Evolutionary conservation across 2,113 vertebrate genomes (phyloP).

Genomic region (Seriola dumerili): DNA sequence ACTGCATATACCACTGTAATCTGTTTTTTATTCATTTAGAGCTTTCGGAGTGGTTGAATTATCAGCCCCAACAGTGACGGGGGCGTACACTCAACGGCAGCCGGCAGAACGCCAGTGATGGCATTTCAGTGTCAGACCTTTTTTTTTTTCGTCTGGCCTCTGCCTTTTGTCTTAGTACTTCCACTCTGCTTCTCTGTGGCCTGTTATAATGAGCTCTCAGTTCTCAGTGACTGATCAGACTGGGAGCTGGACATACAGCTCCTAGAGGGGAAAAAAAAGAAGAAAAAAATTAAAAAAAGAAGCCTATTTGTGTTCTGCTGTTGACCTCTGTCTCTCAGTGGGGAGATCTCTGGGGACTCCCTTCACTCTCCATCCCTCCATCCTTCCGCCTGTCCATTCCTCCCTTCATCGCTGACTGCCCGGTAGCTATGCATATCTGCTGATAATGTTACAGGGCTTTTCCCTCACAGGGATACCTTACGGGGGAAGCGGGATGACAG

Average conservation of each 20-base stretch:
- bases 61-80: not conserved
- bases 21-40: constrained; percentile 22
- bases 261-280: constrained; percentile 10
- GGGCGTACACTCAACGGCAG: not conserved
- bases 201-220: constrained; percentile 55
- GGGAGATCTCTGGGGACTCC: constrained; percentile 53
- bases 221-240: constrained; percentile 50
- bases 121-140: constrained; percentile 4
- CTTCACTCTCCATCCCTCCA: constrained; percentile 40
- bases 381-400: constrained; percentile 50
- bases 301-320: constrained; percentile 62
- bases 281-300: not conserved
- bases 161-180: constrained; percentile 29
- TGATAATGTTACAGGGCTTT: constrained; percentile 72
- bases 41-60: not conserved
- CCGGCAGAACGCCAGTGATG: not conserved
- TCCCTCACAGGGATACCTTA: constrained; percentile 62
- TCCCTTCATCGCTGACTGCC: constrained; percentile 53
- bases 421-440: constrained; percentile 66
- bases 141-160: not conserved
- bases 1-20: constrained; percentile 9
- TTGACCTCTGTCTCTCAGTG: constrained; percentile 69
- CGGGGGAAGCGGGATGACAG: constrained; percentile 63
- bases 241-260: constrained; percentile 20
- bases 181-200: constrained; percentile 20